phyloP scores from a whole-genome alignment of 2,113 vertebrate species.

The Tiliqua scincoides region DNA sequence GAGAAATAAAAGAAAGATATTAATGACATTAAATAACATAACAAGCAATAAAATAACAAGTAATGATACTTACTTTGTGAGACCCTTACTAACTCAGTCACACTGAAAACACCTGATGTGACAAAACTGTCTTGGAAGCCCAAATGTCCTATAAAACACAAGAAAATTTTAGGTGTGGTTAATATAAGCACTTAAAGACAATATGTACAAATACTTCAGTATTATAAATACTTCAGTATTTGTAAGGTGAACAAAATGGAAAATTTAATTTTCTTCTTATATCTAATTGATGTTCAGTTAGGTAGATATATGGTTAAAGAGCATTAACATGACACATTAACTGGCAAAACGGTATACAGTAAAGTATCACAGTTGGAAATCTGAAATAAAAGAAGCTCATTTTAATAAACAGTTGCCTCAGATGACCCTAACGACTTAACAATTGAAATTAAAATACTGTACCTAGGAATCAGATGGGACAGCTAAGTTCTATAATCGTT shows the following conservation, averaged over 20 bases:
- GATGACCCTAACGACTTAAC: conserved; percentile 74
- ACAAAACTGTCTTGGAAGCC: conserved; percentile 99
- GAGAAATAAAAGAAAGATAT: conserved; percentile 5
- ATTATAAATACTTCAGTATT: conserved; percentile 65
- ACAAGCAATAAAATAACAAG: conserved; percentile 32
- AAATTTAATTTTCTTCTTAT: conserved; percentile 68
- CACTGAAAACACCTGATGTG: conserved; percentile 97
- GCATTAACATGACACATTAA: conserved; percentile 74
- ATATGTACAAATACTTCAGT: conserved; percentile 66
- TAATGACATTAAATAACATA: conserved; percentile 37
- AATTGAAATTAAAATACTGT: conserved; percentile 70
- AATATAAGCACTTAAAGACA: conserved; percentile 62
- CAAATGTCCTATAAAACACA: conserved; percentile 91
- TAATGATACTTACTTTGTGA: conserved; percentile 93
- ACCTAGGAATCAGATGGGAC: conserved; percentile 66
- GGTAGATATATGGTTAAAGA: conserved; percentile 61
- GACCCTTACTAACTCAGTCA: conserved; percentile 96
- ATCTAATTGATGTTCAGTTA: conserved; percentile 68
- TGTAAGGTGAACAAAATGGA: conserved; percentile 63
- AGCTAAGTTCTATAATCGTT: conserved; percentile 69
- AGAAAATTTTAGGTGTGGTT: conserved; percentile 68
- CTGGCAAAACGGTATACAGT: conserved; percentile 74
- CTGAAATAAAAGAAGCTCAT: conserved; percentile 76
- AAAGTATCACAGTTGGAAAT: conserved; percentile 79
- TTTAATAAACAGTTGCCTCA: conserved; percentile 78